Base-by-base conservation (phyloP, 2,113 vertebrate genomes). In the Ptilonorhynchus violaceus region DNA sequence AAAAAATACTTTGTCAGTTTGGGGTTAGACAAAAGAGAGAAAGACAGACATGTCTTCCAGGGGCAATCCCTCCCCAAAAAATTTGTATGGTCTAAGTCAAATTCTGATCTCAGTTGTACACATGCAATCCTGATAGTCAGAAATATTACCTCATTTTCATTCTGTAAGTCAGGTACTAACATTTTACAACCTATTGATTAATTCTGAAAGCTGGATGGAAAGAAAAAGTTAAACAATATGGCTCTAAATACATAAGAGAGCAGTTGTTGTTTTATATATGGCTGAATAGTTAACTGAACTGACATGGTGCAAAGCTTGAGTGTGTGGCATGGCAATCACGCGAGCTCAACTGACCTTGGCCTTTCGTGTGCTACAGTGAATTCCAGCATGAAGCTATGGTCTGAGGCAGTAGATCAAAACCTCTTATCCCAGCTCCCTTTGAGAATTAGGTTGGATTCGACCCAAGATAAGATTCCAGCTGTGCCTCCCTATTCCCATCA, bases 391-490 rank as follows among this genome's bases (percentile, higher is more conserved):
- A 87, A 76, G 13, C 60, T 81, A 18, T 41, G 39, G 47, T 89
- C 52, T 2, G 10, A 91, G 56, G 47, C 66, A 87, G 21, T 35
- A 87, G 87, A 64, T 93, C 73, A 93, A 97, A 92, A 90, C 1
- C n/a, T 11, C 8, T 80, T 50, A 37, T 52, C 52, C 56, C 31
- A 24, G 16, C 56, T 86, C 19, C 42, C 83, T 87, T n/a, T 74
- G 64, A 49, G 52, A 95, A n/a, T 44, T 91, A 56, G 9, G 27
- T 96, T 96, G 95, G 80, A 68, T 89, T 39, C 0, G 0, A 75
- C 6, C 56, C 93, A 95, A 92, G 46, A 24, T 62, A 92, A 86
- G 33, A 35, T 24, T 86, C 89, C 89, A 96, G 59, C 76, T 96
- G 91, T 88, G 47, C 73, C 52, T 89, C 39, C 7, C 23, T 78